Evolutionary conservation across 2,113 vertebrate species (phyloP).

Genomic region (Aramus guarauna): DNA sequence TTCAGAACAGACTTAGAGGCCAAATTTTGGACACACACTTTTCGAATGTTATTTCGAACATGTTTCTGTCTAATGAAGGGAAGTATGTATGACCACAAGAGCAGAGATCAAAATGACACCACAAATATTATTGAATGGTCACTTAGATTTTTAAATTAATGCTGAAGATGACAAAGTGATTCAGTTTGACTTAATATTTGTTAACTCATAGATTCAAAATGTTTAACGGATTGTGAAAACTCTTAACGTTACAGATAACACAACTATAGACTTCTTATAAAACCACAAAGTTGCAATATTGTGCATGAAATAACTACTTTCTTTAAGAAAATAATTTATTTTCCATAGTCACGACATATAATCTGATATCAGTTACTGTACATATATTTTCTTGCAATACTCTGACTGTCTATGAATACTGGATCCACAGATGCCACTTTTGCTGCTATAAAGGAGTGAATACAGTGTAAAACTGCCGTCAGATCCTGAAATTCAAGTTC

Average conservation of each 20-base stretch:
- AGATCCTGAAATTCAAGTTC: conserved; percentile 92
- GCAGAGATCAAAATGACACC: neutral
- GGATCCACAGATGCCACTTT: conserved; percentile 94
- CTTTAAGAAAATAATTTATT: conserved; percentile 76
- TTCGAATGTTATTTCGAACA: neutral
- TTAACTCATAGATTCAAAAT: conserved; percentile 19
- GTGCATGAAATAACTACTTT: conserved; percentile 66
- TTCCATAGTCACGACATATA: conserved; percentile 26
- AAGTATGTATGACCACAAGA: neutral
- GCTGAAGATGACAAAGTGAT: conserved; percentile 7
- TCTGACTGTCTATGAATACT: conserved; percentile 83
- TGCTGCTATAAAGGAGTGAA: conserved; percentile 92
- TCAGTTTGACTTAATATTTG: conserved; percentile 13
- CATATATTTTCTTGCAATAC: conserved; percentile 78
- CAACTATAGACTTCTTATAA: conserved; percentile 66
- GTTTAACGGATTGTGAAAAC: conserved; percentile 43
- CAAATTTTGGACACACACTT: neutral
- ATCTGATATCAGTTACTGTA: conserved; percentile 75
- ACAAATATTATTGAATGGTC: neutral
- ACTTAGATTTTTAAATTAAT: neutral
- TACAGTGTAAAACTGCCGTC: conserved; percentile 88
- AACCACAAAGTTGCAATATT: conserved; percentile 61
- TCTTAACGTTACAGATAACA: conserved; percentile 61
- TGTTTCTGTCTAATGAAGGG: neutral
- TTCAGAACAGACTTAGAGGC: neutral